Evolutionary conservation across 1,140 invertebrate genomes (phyloP).

Genomic region (Drosophila chauvacae): DNA sequence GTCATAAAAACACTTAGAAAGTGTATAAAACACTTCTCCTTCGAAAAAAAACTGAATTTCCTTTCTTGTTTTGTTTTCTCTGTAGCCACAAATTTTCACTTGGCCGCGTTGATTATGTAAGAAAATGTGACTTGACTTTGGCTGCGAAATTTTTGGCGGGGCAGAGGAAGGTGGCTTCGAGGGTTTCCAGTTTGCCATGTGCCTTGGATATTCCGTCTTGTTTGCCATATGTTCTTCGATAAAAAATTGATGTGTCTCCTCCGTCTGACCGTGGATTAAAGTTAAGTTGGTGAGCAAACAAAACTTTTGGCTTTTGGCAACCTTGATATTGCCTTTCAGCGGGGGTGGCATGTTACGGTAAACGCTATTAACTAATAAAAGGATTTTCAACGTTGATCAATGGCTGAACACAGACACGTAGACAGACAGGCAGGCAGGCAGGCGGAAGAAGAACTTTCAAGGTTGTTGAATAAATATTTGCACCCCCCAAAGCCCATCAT

Average conservation of each 20-base stretch:
- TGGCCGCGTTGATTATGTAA: slow-evolving; percentile 61
- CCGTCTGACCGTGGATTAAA: slow-evolving; percentile 64
- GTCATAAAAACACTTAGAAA: not conserved
- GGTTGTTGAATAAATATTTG: slow-evolving; percentile 36
- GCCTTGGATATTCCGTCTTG: slow-evolving; percentile 56
- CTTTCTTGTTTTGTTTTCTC: slow-evolving; percentile 13
- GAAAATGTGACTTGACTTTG: slow-evolving; percentile 67
- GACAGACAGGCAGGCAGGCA: not conserved
- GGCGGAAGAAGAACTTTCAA: slow-evolving; percentile 21
- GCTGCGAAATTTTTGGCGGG: not conserved
- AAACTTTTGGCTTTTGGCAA: slow-evolving; percentile 40
- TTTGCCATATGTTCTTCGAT: slow-evolving; percentile 60
- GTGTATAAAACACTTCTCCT: not conserved
- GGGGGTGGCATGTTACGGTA: slow-evolving; percentile 49
- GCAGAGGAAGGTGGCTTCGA: slow-evolving; percentile 1
- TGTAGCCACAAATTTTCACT: slow-evolving; percentile 40
- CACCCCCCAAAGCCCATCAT: not conserved
- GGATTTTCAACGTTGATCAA: slow-evolving; percentile 60
- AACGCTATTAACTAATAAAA: slow-evolving; percentile 66
- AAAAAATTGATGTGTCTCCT: slow-evolving; percentile 62
- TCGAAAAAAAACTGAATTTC: not conserved
- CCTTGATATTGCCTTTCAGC: slow-evolving; percentile 53
- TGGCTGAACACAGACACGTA: slow-evolving; percentile 27
- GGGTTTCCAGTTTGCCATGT: slow-evolving; percentile 25
- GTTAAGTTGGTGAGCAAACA: slow-evolving; percentile 67